Evolutionary conservation across 2,888 invertebrate species (phyloP).

Genomic region (Drosophila lacicola): DNA sequence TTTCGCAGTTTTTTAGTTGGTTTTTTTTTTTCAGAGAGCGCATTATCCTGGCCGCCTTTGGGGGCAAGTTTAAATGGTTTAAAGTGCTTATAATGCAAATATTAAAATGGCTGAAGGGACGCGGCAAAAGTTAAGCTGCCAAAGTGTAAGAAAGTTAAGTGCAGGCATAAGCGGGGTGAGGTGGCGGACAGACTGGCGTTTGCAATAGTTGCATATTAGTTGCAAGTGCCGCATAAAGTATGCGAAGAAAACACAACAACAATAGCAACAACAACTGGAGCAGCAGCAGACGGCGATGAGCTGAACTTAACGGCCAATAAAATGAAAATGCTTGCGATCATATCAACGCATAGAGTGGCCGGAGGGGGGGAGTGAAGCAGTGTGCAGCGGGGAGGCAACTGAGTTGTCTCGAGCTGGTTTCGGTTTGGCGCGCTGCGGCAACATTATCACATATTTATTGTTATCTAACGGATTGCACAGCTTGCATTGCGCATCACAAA

Average conservation of each 20-base stretch:
- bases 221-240: slow-evolving; percentile 50
- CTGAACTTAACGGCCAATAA: slow-evolving; percentile 50
- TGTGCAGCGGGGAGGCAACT: neutral
- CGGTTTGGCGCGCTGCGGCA: neutral
- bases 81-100: slow-evolving; percentile 78
- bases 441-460: slow-evolving; percentile 34
- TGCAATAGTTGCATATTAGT: slow-evolving; percentile 63
- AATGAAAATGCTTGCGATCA: slow-evolving; percentile 40
- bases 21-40: slow-evolving; percentile 24
- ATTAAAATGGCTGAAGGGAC: slow-evolving; percentile 63
- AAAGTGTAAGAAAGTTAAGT: slow-evolving; percentile 61
- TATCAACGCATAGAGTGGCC: neutral
- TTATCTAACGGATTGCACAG: slow-evolving; percentile 19
- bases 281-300: neutral
- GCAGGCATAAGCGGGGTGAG: neutral
- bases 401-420: neutral
- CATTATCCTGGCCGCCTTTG: slow-evolving; percentile 58
- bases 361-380: neutral
- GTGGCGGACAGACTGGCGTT: neutral
- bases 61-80: slow-evolving; percentile 74
- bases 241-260: slow-evolving; percentile 13
- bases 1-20: slow-evolving; percentile 41
- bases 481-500: neutral
- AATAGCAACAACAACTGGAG: neutral
- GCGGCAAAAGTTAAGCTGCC: slow-evolving; percentile 67